A percentile compares a stretch with the other conserved stretches of the same genome.
Evolutionary conservation across 1,140 invertebrate species (phyloP).

Genomic region (Lepidurus packardi): DNA sequence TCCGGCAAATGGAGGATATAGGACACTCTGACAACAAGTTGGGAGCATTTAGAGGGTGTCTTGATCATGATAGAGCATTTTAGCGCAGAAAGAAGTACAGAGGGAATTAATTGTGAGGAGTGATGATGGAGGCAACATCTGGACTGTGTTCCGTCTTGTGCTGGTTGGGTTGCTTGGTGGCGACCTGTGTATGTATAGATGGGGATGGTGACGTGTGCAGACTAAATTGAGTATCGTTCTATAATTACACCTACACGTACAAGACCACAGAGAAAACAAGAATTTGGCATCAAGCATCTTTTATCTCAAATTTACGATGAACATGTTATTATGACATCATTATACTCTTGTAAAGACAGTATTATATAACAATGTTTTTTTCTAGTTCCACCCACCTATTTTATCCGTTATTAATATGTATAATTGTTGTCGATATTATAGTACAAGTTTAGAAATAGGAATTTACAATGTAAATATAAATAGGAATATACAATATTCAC

Average conservation of each 20-base stretch:
- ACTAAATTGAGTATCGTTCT: background rate
- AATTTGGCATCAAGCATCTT: too few relatives aligned
- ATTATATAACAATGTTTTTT: too few relatives aligned
- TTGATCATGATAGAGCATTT: conserved; percentile 22
- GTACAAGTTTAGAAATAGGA: too few relatives aligned
- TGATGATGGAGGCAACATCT: conserved; percentile 19
- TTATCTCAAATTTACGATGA: too few relatives aligned
- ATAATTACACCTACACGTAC: background rate
- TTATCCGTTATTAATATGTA: too few relatives aligned
- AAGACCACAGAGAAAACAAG: background rate
- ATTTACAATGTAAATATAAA: too few relatives aligned
- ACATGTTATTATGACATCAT: too few relatives aligned
- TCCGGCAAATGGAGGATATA: background rate
- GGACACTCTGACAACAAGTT: conserved; percentile 9
- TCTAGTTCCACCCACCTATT: too few relatives aligned
- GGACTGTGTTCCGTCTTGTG: conserved; percentile 4
- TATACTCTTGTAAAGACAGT: too few relatives aligned
- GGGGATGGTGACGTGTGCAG: background rate
- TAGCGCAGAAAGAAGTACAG: background rate
- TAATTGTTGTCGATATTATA: too few relatives aligned
- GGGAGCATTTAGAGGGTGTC: conserved; percentile 9
- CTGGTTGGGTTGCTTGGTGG: background rate
- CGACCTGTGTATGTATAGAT: background rate
- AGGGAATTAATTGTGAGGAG: background rate
- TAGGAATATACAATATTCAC: too few relatives aligned